These are phyloP conservation scores for Corynorhinus townsendii DNA, from an alignment of 2,113 vertebrate species.

Conservation along the genomic window DNA sequence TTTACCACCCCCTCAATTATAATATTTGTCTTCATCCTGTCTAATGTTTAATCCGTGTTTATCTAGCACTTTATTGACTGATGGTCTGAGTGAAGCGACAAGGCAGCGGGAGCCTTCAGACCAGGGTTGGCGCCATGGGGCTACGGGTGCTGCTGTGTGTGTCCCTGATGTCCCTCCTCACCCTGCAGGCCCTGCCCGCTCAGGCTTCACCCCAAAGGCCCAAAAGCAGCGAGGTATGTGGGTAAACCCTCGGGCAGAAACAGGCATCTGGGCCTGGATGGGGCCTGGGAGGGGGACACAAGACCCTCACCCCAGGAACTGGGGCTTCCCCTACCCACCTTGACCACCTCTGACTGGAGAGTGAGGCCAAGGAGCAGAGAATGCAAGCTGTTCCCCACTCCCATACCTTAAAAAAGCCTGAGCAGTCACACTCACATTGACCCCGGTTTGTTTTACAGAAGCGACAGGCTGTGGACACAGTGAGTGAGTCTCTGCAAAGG, in stretches of 20 bases:
- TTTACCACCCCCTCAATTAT: conserved; percentile 26
- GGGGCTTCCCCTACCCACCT: background rate
- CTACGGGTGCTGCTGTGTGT: conserved; percentile 51
- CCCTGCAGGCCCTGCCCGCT: conserved; percentile 39
- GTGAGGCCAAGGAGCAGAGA: background rate
- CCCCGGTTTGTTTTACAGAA: conserved; percentile 76
- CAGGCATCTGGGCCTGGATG: background rate
- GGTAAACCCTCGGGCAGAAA: background rate
- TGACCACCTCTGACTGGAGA: background rate
- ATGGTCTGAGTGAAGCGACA: conserved; percentile 47
- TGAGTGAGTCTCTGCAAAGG: conserved; percentile 71
- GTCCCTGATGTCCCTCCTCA: conserved; percentile 63
- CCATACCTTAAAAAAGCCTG: background rate
- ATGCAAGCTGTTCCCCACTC: background rate
- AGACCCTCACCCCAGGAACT: background rate
- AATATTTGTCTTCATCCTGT: conserved; percentile 51
- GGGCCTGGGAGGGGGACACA: background rate
- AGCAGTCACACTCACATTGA: background rate
- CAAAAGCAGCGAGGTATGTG: conserved; percentile 79
- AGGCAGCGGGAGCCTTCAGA: conserved; percentile 5
- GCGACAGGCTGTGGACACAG: conserved; percentile 71
- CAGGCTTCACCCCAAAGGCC: conserved; percentile 59
- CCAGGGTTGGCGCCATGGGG: conserved; percentile 61
- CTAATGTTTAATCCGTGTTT: conserved; percentile 79
- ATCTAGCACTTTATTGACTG: conserved; percentile 68